A percentile compares a stretch with the other conserved stretches of the same genome.
Evolutionary conservation across 2,888 invertebrate genomes (phyloP).

Genomic region (Synergus laeviventris): DNA sequence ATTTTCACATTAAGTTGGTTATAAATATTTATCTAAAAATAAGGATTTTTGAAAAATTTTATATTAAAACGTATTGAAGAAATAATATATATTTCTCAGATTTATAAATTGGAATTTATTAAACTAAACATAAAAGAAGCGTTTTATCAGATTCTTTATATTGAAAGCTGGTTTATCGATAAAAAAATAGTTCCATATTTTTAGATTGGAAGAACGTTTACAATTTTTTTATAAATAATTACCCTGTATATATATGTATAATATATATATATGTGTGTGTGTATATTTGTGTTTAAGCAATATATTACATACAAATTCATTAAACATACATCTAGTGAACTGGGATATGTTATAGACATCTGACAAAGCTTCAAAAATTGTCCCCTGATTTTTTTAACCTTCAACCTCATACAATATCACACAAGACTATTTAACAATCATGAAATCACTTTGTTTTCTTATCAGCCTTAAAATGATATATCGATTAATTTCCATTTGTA

Average conservation of each 20-base stretch:
- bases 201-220: not conserved
- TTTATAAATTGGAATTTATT: not conserved
- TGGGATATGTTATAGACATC: not conserved
- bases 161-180: too few relatives aligned
- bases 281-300: not conserved
- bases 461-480: slow-evolving; percentile 61
- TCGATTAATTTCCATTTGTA: slow-evolving; percentile 42
- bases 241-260: not conserved
- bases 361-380: not conserved
- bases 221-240: slow-evolving; percentile 10
- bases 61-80: not conserved
- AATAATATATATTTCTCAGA: not conserved
- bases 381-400: not conserved
- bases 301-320: not conserved
- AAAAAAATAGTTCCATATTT: slow-evolving; percentile 3
- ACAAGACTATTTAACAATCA: not conserved
- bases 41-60: not conserved
- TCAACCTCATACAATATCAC: slow-evolving; percentile 3
- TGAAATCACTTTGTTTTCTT: slow-evolving; percentile 26
- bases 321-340: not conserved
- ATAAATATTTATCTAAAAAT: slow-evolving; percentile 3
- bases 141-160: not conserved
- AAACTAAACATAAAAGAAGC: not conserved
- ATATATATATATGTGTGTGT: too few relatives aligned
- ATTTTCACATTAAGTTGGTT: not conserved